phyloP scores from a whole-genome alignment of 2,113 vertebrate genomes.

The Muscicapa adusta region DNA sequence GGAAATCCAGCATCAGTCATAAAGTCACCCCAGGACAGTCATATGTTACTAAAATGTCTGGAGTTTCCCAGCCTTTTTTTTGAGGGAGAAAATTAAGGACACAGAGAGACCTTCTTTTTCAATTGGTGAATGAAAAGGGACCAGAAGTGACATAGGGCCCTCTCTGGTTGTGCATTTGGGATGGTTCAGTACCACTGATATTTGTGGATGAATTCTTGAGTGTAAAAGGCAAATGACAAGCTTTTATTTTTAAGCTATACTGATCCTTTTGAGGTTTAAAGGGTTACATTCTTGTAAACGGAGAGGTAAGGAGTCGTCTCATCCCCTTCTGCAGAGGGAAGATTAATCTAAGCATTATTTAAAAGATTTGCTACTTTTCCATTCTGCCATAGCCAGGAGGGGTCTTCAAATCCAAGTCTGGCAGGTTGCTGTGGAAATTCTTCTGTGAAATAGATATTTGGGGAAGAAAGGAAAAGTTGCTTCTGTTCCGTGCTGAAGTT shows the following conservation, averaged over 20 bases:
- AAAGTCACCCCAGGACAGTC: no score
- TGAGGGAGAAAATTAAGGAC: not conserved
- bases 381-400: not conserved
- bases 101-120: not conserved
- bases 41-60: not conserved
- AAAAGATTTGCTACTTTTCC: not conserved
- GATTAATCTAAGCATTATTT: not conserved
- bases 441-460: not conserved
- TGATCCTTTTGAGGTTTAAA: not conserved
- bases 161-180: not conserved
- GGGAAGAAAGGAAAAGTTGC: not conserved
- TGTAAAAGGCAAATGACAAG: not conserved
- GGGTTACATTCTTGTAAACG: not conserved
- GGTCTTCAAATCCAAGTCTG: not conserved
- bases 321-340: not conserved
- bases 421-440: not conserved
- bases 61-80: not conserved
- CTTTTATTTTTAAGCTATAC: not conserved
- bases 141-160: not conserved
- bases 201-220: not conserved
- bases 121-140: not conserved
- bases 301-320: not conserved
- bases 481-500: not conserved
- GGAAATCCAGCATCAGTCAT: not conserved
- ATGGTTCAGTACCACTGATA: not conserved